Conservation (phyloP, 2,113 vertebrate species). For the Neopipo cinnamomea region DNA sequence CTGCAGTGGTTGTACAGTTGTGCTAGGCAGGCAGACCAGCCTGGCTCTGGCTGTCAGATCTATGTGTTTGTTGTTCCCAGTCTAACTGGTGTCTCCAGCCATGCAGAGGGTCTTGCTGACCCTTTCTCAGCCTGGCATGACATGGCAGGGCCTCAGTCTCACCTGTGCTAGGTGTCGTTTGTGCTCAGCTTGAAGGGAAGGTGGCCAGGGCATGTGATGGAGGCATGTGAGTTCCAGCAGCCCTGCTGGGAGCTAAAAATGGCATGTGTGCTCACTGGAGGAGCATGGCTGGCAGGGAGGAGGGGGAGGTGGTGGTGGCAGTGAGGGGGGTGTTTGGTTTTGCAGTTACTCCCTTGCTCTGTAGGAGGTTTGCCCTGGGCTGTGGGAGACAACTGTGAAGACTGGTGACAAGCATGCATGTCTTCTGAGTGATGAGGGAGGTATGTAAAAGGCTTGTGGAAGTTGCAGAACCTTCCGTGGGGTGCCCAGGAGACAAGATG, state of each 20-base stretch:
- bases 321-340: neutral
- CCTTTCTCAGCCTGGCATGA: neutral
- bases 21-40: fast-evolving
- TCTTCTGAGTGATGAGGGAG: neutral
- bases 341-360: neutral
- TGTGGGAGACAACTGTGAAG: conserved; percentile 3
- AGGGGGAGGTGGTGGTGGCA: neutral
- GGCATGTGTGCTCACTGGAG: conserved; percentile 62
- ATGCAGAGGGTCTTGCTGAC: neutral
- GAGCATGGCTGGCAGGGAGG: conserved; percentile 28
- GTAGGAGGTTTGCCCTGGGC: neutral
- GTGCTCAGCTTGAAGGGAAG: neutral
- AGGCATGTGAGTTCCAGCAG: conserved; percentile 52
- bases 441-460: neutral
- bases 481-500: neutral
- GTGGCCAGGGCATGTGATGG: conserved; percentile 45
- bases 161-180: conserved; percentile 48
- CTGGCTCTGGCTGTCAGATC: neutral
- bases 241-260: conserved; percentile 54
- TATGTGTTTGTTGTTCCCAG: fast-evolving
- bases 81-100: neutral
- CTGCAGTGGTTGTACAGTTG: fast-evolving
- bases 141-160: fast-evolving
- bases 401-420: neutral
- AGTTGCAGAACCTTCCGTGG: fast-evolving